Percentiles rank a stretch among this genome's conserved stretches.
Conservation (phyloP, 2,888 invertebrate genomes). For the Shargacucullia verbasci region DNA sequence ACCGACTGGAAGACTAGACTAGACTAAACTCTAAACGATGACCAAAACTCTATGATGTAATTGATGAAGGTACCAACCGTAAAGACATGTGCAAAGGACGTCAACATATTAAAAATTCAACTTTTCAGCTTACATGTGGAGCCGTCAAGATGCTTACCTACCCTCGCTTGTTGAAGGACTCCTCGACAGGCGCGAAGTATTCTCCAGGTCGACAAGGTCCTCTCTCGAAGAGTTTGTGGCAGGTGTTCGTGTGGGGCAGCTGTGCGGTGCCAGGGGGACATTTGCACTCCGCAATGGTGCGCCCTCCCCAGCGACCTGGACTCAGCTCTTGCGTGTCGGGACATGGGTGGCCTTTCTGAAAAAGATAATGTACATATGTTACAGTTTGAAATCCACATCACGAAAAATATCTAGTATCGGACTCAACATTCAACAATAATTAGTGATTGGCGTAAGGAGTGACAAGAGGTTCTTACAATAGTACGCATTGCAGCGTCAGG, state of each 20-base stretch:
- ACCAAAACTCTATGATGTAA: too few relatives aligned
- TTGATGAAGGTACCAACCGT: too few relatives aligned
- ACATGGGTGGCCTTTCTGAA: conserved; percentile 92
- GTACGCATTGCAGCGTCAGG: too few relatives aligned
- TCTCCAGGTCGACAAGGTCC: conserved; percentile 93
- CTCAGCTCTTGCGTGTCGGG: conserved; percentile 95
- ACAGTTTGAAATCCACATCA: too few relatives aligned
- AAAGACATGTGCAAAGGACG: too few relatives aligned
- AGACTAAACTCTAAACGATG: too few relatives aligned
- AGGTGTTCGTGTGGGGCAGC: conserved; percentile 91
- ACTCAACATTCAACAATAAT: too few relatives aligned
- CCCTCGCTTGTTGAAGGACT: conserved; percentile 87
- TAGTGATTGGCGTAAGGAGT: too few relatives aligned
- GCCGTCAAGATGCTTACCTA: conserved; percentile 80
- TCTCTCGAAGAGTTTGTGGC: conserved; percentile 92
- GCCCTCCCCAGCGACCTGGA: conserved; percentile 88
- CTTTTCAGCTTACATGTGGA: conserved; percentile 47
- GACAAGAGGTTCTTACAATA: too few relatives aligned
- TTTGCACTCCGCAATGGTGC: conserved; percentile 93
- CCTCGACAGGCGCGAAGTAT: conserved; percentile 92
- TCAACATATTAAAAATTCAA: conserved; percentile 8
- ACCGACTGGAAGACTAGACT: too few relatives aligned
- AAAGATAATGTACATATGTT: neutral
- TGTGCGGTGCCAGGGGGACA: conserved; percentile 95
- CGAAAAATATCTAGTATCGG: too few relatives aligned